These are phyloP conservation scores for Cynopterus brachyotis DNA, from an alignment of 2,113 vertebrate genomes.

Conservation along the genomic window DNA sequence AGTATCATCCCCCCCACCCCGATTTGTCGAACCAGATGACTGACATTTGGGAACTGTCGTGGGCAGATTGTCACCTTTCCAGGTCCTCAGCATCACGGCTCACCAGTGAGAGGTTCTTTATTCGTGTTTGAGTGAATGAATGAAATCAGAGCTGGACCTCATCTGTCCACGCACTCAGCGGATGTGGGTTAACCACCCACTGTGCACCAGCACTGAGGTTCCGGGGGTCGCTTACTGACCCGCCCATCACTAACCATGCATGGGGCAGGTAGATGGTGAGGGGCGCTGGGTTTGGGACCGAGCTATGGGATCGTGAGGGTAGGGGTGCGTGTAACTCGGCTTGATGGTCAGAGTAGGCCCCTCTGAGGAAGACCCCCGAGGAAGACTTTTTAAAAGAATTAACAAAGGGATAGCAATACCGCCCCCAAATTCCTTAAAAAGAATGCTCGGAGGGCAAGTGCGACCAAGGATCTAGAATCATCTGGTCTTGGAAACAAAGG, in stretches of 20 bases:
- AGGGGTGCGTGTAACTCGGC: fast-evolving
- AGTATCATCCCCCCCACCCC: not conserved
- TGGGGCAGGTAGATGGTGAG: not conserved
- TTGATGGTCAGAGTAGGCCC: not conserved
- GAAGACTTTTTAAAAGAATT: not conserved
- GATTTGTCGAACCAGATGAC: not conserved
- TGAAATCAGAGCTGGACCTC: not conserved
- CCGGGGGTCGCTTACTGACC: no score
- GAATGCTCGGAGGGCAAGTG: not conserved
- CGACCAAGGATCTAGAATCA: not conserved
- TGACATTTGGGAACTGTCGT: not conserved
- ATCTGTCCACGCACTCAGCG: not conserved
- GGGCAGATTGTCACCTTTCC: not conserved
- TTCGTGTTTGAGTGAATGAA: not conserved
- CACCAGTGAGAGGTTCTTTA: not conserved
- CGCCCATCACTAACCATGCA: not conserved
- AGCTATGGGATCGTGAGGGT: not conserved
- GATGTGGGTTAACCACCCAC: not conserved
- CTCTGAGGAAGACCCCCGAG: not conserved
- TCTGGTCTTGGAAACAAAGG: not conserved
- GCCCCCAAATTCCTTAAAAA: not conserved
- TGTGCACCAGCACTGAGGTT: not conserved
- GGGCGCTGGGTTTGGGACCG: not conserved
- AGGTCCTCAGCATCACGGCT: not conserved
- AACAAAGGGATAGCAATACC: not conserved